Evolutionary conservation across 2,888 invertebrate genomes (phyloP).

Genomic region (Megalurothrips usitatus): DNA sequence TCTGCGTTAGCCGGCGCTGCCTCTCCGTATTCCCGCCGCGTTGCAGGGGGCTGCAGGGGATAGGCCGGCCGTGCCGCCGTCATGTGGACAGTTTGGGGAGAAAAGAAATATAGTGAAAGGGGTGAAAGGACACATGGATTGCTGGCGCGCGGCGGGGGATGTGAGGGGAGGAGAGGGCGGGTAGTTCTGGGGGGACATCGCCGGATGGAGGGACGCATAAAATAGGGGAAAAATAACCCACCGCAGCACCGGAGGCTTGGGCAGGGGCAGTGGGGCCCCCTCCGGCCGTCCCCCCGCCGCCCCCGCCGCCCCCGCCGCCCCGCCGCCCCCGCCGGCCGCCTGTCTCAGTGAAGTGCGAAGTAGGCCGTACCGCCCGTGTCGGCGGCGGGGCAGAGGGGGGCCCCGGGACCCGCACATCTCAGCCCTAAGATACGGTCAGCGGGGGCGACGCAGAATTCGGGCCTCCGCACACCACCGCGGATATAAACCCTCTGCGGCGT

Average conservation of each 20-base stretch:
- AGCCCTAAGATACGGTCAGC: too few species aligned
- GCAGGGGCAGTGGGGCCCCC: background rate
- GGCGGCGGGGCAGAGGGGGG: too few species aligned
- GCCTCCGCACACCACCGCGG: too few species aligned
- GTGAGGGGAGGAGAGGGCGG: background rate
- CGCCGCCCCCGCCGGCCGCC: background rate
- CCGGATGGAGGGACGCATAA: slow-evolving; percentile 8
- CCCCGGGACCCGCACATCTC: too few species aligned
- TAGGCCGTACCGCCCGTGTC: background rate
- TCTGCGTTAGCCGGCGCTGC: too few species aligned
- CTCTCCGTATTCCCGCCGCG: too few species aligned
- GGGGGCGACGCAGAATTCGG: too few species aligned
- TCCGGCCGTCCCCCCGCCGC: too few species aligned
- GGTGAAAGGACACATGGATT: slow-evolving; percentile 19
- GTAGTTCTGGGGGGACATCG: background rate
- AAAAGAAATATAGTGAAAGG: slow-evolving; percentile 18
- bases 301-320: background rate
- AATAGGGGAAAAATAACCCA: slow-evolving; percentile 21
- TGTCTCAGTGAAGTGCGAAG: background rate
- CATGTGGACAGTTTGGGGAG: slow-evolving; percentile 11
- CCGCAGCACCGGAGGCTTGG: background rate
- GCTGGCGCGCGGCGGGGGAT: background rate
- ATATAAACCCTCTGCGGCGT: too few species aligned
- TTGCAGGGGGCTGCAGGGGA: too few species aligned
- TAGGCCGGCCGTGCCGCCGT: background rate